These are phyloP conservation scores for Rhinolophus sinicus DNA, from an alignment of 2,113 vertebrate species.

Conservation along the genomic window DNA sequence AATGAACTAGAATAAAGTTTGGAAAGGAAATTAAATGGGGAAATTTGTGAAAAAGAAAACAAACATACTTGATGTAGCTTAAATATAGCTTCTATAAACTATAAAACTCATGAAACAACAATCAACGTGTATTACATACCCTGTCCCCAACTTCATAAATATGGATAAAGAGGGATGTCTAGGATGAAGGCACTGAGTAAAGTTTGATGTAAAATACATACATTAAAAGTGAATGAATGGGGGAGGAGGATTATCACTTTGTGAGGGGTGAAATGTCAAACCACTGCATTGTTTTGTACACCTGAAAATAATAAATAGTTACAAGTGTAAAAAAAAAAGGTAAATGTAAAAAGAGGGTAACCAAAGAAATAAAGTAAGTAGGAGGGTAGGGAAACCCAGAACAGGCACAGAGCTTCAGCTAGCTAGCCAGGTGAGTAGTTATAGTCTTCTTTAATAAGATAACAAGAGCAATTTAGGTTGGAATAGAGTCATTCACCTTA, in stretches of 20 bases:
- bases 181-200: neutral
- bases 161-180: neutral
- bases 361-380: neutral
- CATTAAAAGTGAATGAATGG: neutral
- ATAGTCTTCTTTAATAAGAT: neutral
- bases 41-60: conserved; percentile 18
- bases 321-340: too few relatives aligned
- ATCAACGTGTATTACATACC: neutral
- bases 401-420: neutral
- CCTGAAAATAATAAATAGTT: too few relatives aligned
- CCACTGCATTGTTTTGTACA: too few relatives aligned
- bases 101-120: conserved; percentile 16
- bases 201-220: neutral
- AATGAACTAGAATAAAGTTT: neutral
- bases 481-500: conserved; percentile 44
- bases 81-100: neutral
- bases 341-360: neutral
- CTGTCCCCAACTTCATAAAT: neutral
- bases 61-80: neutral
- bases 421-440: neutral
- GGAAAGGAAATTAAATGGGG: neutral
- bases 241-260: too few relatives aligned
- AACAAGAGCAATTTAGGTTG: conserved; percentile 8
- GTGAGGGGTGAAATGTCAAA: too few relatives aligned
- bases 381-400: neutral